phyloP scores from a whole-genome alignment of 2,888 invertebrate genomes.

The Dexiosoma caninum region DNA sequence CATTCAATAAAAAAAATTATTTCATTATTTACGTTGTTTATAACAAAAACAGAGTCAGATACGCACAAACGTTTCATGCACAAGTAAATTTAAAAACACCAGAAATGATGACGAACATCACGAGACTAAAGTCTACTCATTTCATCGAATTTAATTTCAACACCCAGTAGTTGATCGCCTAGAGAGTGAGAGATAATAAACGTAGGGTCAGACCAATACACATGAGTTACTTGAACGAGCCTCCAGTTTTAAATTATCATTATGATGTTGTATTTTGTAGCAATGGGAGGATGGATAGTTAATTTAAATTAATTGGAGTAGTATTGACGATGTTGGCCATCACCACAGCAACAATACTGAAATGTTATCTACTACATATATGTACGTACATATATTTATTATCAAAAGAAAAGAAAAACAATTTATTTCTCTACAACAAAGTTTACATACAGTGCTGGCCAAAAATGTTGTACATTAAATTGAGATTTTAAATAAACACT shows the following conservation, averaged over 20 bases:
- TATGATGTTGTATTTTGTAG: neutral
- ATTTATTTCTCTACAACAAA: too few species aligned
- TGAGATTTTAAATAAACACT: too few species aligned
- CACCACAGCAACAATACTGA: too few species aligned
- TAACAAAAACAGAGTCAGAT: slow-evolving; percentile 24
- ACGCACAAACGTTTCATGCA: neutral
- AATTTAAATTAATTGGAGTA: too few species aligned
- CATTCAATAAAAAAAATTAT: slow-evolving; percentile 6
- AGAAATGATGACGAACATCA: slow-evolving; percentile 20
- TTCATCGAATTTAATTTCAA: neutral
- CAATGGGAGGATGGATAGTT: neutral
- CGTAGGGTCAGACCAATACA: neutral
- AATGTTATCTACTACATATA: too few species aligned
- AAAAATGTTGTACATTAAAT: too few species aligned
- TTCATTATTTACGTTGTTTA: slow-evolving; percentile 7
- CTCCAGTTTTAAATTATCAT: neutral
- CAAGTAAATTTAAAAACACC: neutral
- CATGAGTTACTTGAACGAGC: neutral
- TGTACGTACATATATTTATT: too few species aligned
- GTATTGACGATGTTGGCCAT: too few species aligned
- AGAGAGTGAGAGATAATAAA: neutral
- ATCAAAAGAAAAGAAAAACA: too few species aligned
- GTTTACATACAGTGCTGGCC: too few species aligned
- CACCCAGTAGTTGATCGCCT: neutral
- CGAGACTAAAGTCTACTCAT: neutral